phyloP scores from a whole-genome alignment of 2,888 invertebrate genomes.

The Xiphydria camelus region DNA sequence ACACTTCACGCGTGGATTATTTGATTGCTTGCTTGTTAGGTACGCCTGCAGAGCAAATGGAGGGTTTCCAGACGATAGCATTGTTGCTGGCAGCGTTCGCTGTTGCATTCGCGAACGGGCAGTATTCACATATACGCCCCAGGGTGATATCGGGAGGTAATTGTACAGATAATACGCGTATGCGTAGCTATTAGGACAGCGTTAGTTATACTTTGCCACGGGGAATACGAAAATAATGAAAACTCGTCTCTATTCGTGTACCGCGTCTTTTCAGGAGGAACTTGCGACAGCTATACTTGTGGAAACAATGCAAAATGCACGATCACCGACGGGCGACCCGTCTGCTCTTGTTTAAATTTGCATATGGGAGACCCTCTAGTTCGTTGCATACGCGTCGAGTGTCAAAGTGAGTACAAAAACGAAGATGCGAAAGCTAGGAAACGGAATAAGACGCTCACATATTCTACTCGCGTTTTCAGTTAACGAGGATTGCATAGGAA shows the following conservation, averaged over 20 bases:
- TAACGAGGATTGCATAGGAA: slow-evolving; percentile 74
- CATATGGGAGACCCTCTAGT: slow-evolving; percentile 79
- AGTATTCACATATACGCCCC: slow-evolving; percentile 26
- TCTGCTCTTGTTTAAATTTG: slow-evolving; percentile 79
- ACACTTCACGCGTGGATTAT: no score
- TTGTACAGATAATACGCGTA: no score
- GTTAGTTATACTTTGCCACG: no score
- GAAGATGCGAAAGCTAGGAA: background rate
- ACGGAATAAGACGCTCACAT: background rate
- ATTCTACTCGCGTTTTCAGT: slow-evolving; percentile 56
- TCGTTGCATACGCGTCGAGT: slow-evolving; percentile 75
- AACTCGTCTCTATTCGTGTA: no score
- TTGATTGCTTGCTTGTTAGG: background rate
- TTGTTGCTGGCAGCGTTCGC: slow-evolving; percentile 30
- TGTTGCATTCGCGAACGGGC: slow-evolving; percentile 17
- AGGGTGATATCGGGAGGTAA: slow-evolving; percentile 20
- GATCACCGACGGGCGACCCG: slow-evolving; percentile 69
- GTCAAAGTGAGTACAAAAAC: slow-evolving; percentile 63
- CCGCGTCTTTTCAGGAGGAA: no score
- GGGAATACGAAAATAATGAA: no score
- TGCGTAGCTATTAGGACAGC: no score
- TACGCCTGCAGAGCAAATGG: slow-evolving; percentile 24
- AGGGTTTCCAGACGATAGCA: slow-evolving; percentile 31
- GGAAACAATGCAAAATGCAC: slow-evolving; percentile 56
- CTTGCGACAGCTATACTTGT: slow-evolving; percentile 52